Evolutionary conservation across 2,113 vertebrate species (phyloP), one percentile per base, ranked within the genome.

Genomic region (Phaethornis superciliosus): DNA sequence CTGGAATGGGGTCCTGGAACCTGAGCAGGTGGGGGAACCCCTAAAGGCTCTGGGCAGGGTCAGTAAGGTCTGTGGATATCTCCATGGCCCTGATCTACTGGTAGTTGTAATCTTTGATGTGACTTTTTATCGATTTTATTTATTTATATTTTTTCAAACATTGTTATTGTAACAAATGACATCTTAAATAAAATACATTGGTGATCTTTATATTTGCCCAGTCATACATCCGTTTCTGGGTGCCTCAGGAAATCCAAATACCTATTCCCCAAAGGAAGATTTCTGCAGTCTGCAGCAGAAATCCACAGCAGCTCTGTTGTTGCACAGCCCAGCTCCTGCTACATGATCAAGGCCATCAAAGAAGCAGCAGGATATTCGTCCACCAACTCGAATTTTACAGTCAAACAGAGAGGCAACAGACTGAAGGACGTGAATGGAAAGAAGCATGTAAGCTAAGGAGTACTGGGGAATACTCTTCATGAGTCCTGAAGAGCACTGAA

Each of bases 391-490:
- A 60, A 72, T 24, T 74, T 69, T 69, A 9, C 28, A 62, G 59
- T 64, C 44, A 55, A 77, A 92, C 60, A 9, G 11, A 80, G 44
- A 68, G 33, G 40, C 30, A 59, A 46, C 23, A 79, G 82, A 27
- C 4, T 46, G 18, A 7, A 64, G 21, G 32, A 33, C 0, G 2
- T 52, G 28, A 76, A 32, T 15, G 20, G 30, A 79, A 84, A 65
- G 28, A 20, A 35, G 1, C 27, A 58, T 0, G 0, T 54, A 51
- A 85, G 13, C 21, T 60, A 52, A 47, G 32, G 26, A 64, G 12
- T 44, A 27, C 37, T 14, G 23, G 22, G 56, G 40, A 78, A 27
- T 22, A 55, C 11, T 52, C 52, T 40, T 60, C 21, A 19, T 14
- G 21, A 52, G 59, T 52, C 15, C 59, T 72, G 32, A 88, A 42